Evolutionary conservation across 2,113 vertebrate genomes (phyloP).

Genomic region (Ondatra zibethicus): DNA sequence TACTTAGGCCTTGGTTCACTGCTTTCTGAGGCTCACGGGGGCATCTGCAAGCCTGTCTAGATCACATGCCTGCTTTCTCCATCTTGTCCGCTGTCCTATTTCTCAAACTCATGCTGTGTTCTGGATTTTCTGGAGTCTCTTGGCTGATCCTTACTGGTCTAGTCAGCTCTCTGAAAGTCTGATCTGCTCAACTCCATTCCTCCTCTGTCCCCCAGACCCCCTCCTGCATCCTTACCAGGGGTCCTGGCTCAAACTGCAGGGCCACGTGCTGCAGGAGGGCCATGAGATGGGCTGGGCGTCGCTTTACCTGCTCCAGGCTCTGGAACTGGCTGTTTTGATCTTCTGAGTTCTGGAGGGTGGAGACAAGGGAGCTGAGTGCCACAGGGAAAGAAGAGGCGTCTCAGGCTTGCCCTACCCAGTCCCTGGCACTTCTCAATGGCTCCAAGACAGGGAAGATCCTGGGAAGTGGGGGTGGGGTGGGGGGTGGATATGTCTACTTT

Average conservation of each 20-base stretch:
- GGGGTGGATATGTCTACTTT: background rate
- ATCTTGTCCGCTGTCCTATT: background rate
- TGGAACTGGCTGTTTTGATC: conserved; percentile 89
- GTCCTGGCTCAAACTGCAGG: conserved; percentile 93
- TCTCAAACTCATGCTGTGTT: background rate
- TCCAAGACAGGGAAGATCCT: background rate
- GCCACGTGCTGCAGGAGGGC: conserved; percentile 93
- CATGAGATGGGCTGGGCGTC: conserved; percentile 90
- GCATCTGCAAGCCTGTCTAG: too few relatives aligned
- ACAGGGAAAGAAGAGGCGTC: background rate
- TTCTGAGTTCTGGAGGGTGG: conserved; percentile 84
- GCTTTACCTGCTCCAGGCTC: conserved; percentile 89
- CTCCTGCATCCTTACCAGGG: conserved; percentile 86
- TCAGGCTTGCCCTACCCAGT: background rate
- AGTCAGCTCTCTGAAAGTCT: background rate
- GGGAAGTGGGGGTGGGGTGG: background rate
- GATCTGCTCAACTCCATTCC: background rate
- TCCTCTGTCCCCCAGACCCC: background rate
- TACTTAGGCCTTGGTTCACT: rapidly evolving
- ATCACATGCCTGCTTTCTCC: background rate
- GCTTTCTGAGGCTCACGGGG: background rate
- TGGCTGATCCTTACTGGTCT: background rate
- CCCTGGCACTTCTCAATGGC: background rate
- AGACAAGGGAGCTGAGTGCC: background rate
- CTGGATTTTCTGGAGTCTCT: background rate